Evolutionary conservation across 2,888 invertebrate species (phyloP).

Genomic region (Holacanthella duospinosa): DNA sequence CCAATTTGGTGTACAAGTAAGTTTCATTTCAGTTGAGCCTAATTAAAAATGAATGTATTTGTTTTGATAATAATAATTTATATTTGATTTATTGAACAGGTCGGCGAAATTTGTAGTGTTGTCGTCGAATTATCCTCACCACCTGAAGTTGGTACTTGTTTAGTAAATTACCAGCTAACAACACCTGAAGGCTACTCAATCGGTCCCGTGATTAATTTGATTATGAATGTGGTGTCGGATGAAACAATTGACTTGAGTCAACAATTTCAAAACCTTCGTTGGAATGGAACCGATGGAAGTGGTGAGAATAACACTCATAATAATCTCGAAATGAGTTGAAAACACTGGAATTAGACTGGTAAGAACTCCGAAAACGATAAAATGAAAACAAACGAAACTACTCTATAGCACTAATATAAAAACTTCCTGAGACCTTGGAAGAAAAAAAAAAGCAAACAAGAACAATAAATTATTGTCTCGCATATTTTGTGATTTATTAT

Average conservation of each 20-base stretch:
- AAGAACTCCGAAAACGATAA: neutral
- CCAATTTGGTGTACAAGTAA: neutral
- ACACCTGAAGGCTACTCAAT: conserved; percentile 79
- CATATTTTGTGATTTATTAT: neutral
- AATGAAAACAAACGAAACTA: neutral
- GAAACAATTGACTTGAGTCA: conserved; percentile 24
- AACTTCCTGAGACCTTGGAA: neutral
- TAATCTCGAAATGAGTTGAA: neutral
- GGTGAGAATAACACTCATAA: neutral
- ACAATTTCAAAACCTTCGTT: conserved; percentile 13
- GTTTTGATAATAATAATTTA: neutral
- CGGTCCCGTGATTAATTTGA: conserved; percentile 57
- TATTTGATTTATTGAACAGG: too few species aligned
- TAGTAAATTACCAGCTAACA: conserved; percentile 63
- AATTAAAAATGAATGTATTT: neutral
- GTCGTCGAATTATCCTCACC: conserved; percentile 73
- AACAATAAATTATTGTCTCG: neutral
- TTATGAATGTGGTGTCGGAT: conserved; percentile 21
- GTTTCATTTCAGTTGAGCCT: neutral
- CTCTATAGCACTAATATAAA: neutral
- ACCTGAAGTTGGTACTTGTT: conserved; percentile 55
- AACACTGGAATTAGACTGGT: neutral
- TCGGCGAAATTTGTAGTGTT: conserved; percentile 61
- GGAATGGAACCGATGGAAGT: neutral
- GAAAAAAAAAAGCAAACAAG: too few species aligned